Evolutionary conservation across 2,797 vertebrate genomes (phyloP), one percentile per base, ranked within the genome.

Genomic region (Chelon labrosus): DNA sequence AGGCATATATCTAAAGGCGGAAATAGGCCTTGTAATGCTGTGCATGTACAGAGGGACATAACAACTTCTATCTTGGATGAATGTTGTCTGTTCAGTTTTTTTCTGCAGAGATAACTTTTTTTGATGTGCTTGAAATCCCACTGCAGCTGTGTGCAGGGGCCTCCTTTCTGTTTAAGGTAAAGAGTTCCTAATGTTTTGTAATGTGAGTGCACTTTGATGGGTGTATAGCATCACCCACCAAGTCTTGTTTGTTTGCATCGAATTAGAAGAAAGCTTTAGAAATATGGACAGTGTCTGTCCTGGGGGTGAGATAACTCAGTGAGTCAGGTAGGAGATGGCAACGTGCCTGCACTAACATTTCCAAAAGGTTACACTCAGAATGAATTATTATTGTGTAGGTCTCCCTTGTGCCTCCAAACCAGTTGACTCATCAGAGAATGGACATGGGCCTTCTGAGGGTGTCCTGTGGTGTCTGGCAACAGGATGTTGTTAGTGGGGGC

Each of bases 301-400:
- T 46, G 25, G 47, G 66, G 62, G 50, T 38, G 61, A 52, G 25
- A 52, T 55, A 56, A 55, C 54, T 57, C 41, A 60, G 13, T 50
- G 60, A 75, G 57, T 73, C 69, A 54, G 72, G 51, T 71, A 60
- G 41, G 65, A 81, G 49, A 55, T 80, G 82, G 60, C 64, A 25
- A 11, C 1, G 0, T 65, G 39, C 61, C 73, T 68, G 51, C 50
- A 25, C 42, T 54, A 47, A 74, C 46, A 74, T 70, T 19, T 70
- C 25, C 53, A 51, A 54, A 67, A 55, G 65, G 12, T 8, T 56
- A 22, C 22, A 22, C 22, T 22, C 22, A 22, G 22, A 22, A 22
- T 22, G 22, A 22, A 22, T 22, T 22, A 22, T 22, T 22, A 22
- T 22, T 22, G 22, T 22, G 22, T 22, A 22, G 22, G 22, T 22